Base-by-base conservation (phyloP, 1,140 invertebrate species). In the Drosophila setifemur region DNA sequence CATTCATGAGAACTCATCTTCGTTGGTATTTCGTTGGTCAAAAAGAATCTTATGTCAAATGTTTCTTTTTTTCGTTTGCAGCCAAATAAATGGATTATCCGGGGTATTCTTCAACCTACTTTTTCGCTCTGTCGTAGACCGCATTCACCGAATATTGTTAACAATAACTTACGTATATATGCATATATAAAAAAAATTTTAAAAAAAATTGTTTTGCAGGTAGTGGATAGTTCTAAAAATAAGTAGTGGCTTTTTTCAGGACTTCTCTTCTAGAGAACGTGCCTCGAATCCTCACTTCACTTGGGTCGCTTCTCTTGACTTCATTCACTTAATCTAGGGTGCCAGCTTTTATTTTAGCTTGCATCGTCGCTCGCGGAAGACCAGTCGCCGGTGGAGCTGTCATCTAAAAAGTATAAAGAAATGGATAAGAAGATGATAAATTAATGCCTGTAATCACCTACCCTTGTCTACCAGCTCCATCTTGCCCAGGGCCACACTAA, bases 1-100 rank as follows among this genome's bases (percentile, higher is more conserved):
- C 64, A 21, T 42, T 54, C 48, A 53, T 64, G 5, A 14, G 12
- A 55, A 55, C 12, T 12, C 12, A 44, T 35, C 6, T n/a, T n/a
- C 28, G 19, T 33, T 37, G 2, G 12, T 9, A 48, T 23, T 29
- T 47, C 4, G 9, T 21, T 21, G 9, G 57, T 57, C 28, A 19
- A 8, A 21, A 28, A n/a, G 18, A 45, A 16, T 18, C 33, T 39
- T 29, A 29, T 26, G 26, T 39, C 4, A 37, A 63, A 18, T 33
- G 31, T 47, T 4, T 28, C 9, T 39, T 23, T 42, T 25, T 23
- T 25, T 64, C 25, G 23, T 40, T 66, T 37, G 21, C 61, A 66
- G 61, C n/a, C n/a, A 25, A 18, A 12, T 49, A 29, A 64, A 16
- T 49, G 57, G 43, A 49, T 4, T 26, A 60, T 35, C 21, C 6